Base-by-base conservation (phyloP, 1,140 invertebrate species). In the Bradynema listronoti region DNA sequence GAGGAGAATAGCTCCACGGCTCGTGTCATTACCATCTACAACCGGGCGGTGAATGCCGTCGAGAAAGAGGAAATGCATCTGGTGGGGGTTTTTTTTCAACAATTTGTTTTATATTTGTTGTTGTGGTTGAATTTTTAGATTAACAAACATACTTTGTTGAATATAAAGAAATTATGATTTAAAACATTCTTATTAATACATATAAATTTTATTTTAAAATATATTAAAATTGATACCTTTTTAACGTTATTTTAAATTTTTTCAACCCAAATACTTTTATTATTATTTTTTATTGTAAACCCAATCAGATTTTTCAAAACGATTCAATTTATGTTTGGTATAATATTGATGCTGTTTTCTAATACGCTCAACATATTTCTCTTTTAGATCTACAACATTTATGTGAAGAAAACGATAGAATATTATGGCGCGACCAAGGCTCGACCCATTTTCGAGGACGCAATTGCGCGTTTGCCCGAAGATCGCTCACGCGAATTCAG, bases 11-110 rank as follows among this genome's bases (percentile, higher is more conserved):
- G 95, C 1, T 83, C 98, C 69, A 90, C 92, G 0, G 84, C 91
- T 64, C 91, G 96, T 81, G 92, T 93, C 7, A 96, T 98, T 91
- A 86, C 88, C 14, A 91, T 99, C 0, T 99, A 98, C 80, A 91
- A 97, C 79, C 83, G 91, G 69, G 91, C 92, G 1, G 91, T 90
- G 0, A 86, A 85, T 69, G 88, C 87, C 45, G 93, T 99, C 36
- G 83, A 88, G 47, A 86, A 87, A 27, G 88, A 91, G 75, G 88
- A 98, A 81, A 88, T 89, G 84, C 89, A 91, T 82, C 90, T 93
- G 77, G 85, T 86, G 78, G 67, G 47, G 62, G 36, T 39, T 36
- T 43, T 39, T 11, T 39, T 11, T n/a, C n/a, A 27, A n/a, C 4
- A 2, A 1, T 41, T 52, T 41, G 0, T 27, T 39, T 3, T 25